Evolutionary conservation across 2,113 vertebrate species (phyloP), one percentile per base, ranked within the genome.

Genomic region (Menura novaehollandiae): DNA sequence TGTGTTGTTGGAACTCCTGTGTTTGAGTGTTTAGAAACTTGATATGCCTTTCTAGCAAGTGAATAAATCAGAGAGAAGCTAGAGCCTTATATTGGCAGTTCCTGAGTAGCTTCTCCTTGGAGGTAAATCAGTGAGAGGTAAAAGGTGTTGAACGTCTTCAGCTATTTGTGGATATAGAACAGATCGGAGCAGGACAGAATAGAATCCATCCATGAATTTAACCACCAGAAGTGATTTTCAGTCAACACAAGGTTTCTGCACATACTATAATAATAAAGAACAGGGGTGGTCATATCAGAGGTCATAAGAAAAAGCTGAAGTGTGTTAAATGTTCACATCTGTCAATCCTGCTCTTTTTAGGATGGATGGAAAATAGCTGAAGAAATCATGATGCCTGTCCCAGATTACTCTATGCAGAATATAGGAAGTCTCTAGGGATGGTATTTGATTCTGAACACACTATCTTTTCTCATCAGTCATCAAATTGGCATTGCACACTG

Each of bases 1-100:
- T 69, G 28, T 17, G 85, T 82, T 66, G 52, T 52, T 43, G 22
- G 64, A 53, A 67, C 55, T 91, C 62, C 60, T 58, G 63, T 91
- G 92, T 89, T 91, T 76, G 81, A 96, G 71, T 94, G 89, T 93
- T 97, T 91, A 76, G 94, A 94, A 97, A 97, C 84, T 89, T 85
- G 89, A 95, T 96, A 71, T 35, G 43, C 66, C 66, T 88, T 87
- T 89, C 78, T 55, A 92, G 86, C 44, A 89, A 37, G 64, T 60
- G 30, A 68, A 22, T 78, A 64, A 68, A 43, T 93, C 41, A 33
- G 28, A 69, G 80, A 68, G 67, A 89, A 87, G 32, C 26, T n/a
- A 32, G 8, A 43, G 76, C 26, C 44, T 93, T 74, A n/a, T 68
- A 90, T 37, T 96, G 82, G 63, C 88, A 78, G 76, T 51, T 93